phyloP scores from a whole-genome alignment of 1,140 invertebrate genomes.

The Aphelenchoides fujianensis region DNA sequence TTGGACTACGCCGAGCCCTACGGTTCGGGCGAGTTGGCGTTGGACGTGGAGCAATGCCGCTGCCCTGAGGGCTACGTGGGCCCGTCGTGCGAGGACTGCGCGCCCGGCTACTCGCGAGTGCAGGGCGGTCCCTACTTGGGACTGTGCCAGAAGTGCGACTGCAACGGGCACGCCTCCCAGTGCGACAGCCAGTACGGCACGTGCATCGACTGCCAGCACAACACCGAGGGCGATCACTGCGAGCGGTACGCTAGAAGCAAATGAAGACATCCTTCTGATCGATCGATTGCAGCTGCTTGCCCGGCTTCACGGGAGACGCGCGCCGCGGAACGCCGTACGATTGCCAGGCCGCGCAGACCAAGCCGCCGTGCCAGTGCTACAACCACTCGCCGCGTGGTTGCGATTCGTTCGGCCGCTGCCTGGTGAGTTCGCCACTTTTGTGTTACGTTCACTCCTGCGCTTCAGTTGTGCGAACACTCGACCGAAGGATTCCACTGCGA shows the following conservation, averaged over 20 bases:
- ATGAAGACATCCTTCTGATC: conserved; percentile 33
- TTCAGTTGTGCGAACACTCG: conserved; percentile 78
- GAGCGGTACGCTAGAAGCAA: conserved; percentile 64
- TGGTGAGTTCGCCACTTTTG: conserved; percentile 28
- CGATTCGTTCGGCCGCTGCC: conserved; percentile 59
- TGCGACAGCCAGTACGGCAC: conserved; percentile 79
- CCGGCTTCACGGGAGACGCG: conserved; percentile 65
- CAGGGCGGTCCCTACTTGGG: conserved; percentile 76
- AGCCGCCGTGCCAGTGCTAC: conserved; percentile 60
- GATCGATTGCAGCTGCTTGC: conserved; percentile 40
- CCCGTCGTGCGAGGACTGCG: conserved; percentile 84
- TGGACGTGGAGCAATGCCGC: conserved; percentile 79
- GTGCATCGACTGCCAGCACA: conserved; percentile 83
- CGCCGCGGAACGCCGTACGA: conserved; percentile 63
- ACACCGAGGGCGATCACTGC: conserved; percentile 90
- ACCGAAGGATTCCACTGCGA: conserved; percentile 93
- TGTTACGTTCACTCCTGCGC: neutral
- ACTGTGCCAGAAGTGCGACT: conserved; percentile 76
- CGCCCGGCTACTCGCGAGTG: conserved; percentile 78
- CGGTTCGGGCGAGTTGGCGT: conserved; percentile 70
- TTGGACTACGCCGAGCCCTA: conserved; percentile 76
- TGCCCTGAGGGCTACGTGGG: conserved; percentile 78
- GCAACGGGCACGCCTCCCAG: conserved; percentile 79
- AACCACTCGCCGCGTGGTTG: conserved; percentile 62
- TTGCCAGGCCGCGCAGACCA: conserved; percentile 63